These are phyloP conservation scores for Nysson spinosus DNA, from an alignment of 2,888 invertebrate species.

Conservation along the genomic window DNA sequence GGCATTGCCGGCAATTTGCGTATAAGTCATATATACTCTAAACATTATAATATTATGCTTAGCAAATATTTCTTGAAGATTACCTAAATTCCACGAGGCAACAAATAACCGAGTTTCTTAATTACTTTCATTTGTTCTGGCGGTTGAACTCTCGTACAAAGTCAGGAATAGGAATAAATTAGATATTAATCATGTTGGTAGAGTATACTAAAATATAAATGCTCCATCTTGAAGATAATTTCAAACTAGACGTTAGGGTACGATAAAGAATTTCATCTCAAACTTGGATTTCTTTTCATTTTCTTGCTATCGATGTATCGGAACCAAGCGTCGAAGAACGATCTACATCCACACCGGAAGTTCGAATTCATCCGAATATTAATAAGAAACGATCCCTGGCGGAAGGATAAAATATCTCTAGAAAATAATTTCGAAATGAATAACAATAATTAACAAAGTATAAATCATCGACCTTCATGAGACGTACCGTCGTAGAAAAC, in stretches of 20 bases:
- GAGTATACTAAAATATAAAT: neutral
- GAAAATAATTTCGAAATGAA: neutral
- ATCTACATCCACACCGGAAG: neutral
- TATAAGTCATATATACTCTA: conserved; percentile 64
- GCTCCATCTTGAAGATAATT: too few species aligned
- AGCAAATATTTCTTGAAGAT: conserved; percentile 71
- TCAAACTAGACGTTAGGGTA: too few species aligned
- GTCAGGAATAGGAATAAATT: conserved; percentile 41
- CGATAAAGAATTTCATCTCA: neutral
- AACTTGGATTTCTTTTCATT: neutral
- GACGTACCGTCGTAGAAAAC: too few species aligned
- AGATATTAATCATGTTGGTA: neutral
- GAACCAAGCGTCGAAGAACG: neutral
- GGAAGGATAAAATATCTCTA: too few species aligned
- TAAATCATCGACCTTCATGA: too few species aligned
- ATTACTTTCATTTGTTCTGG: conserved; percentile 76
- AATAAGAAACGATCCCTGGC: too few species aligned
- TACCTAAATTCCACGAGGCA: conserved; percentile 73
- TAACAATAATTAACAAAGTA: neutral
- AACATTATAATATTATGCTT: conserved; percentile 68
- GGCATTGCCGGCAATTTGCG: conserved; percentile 62
- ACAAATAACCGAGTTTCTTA: conserved; percentile 72
- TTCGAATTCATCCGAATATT: too few species aligned
- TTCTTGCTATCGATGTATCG: neutral
- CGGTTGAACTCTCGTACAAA: conserved; percentile 71